phyloP scores from a whole-genome alignment of 2,888 invertebrate genomes.

The Agriopis aurantiaria region DNA sequence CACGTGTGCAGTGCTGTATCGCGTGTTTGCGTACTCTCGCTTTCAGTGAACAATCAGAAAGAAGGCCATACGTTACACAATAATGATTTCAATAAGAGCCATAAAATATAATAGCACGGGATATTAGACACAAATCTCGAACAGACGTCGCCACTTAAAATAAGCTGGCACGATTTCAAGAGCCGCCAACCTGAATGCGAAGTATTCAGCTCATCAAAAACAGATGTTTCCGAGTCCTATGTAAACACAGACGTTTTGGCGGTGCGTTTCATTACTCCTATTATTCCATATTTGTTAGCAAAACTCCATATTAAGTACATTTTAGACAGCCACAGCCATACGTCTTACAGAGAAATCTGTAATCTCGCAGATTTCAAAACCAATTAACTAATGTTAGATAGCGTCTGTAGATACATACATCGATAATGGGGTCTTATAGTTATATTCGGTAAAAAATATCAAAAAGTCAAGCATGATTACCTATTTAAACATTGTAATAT shows the following conservation, averaged over 20 bases:
- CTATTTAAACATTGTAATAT: slow-evolving; percentile 66
- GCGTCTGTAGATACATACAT: no score
- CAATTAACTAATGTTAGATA: neutral
- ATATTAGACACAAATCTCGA: slow-evolving; percentile 78
- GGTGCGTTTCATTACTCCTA: slow-evolving; percentile 59
- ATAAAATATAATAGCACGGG: slow-evolving; percentile 68
- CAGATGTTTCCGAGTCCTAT: slow-evolving; percentile 79
- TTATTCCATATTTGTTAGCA: slow-evolving; percentile 53
- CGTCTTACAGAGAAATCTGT: neutral
- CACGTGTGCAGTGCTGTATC: slow-evolving; percentile 17
- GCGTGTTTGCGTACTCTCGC: slow-evolving; percentile 23
- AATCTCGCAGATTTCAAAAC: neutral
- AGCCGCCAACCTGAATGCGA: slow-evolving; percentile 81
- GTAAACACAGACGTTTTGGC: slow-evolving; percentile 71
- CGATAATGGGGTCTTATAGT: no score
- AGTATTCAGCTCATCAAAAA: slow-evolving; percentile 84
- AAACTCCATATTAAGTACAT: slow-evolving; percentile 29
- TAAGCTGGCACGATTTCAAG: slow-evolving; percentile 85
- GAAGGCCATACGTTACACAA: slow-evolving; percentile 41
- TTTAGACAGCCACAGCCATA: slow-evolving; percentile 16
- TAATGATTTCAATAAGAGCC: slow-evolving; percentile 65
- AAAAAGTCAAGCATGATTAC: slow-evolving; percentile 50
- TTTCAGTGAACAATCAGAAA: slow-evolving; percentile 30
- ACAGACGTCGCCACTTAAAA: slow-evolving; percentile 84
- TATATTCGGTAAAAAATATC: slow-evolving; percentile 2